A percentile compares a stretch with the other conserved stretches of the same genome.
phyloP scores from a whole-genome alignment of 1,140 invertebrate species.

The Drosophila hydei region DNA sequence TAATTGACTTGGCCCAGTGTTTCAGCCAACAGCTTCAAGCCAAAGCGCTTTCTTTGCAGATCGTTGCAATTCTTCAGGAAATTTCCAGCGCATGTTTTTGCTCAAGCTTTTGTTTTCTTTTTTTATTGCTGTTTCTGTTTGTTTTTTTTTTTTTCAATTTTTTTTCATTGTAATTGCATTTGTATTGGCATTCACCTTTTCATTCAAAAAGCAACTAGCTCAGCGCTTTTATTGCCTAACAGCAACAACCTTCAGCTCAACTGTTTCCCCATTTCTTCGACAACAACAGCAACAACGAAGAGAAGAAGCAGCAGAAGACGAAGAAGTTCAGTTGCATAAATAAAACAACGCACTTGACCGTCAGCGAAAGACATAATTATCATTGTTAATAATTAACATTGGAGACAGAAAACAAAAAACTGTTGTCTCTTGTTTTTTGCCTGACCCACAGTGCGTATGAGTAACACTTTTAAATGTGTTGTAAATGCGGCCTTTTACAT shows the following conservation, averaged over 20 bases:
- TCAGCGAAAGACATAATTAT: slow-evolving; percentile 47
- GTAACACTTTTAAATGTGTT: slow-evolving; percentile 20
- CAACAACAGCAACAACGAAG: slow-evolving; percentile 20
- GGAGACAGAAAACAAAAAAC: slow-evolving; percentile 22
- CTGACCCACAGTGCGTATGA: slow-evolving; percentile 62
- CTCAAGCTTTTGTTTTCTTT: neutral
- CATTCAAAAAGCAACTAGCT: slow-evolving; percentile 42
- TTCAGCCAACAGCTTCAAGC: neutral
- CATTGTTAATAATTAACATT: slow-evolving; percentile 47
- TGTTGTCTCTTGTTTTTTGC: slow-evolving; percentile 26
- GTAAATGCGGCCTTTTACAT: slow-evolving; percentile 53
- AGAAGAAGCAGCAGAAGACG: too few species aligned
- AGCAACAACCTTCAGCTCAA: slow-evolving; percentile 49
- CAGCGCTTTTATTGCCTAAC: slow-evolving; percentile 65
- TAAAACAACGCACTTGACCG: slow-evolving; percentile 46
- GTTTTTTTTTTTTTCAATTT: neutral
- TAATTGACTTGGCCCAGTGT: neutral
- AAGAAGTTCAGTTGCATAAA: slow-evolving; percentile 30
- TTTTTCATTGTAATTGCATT: slow-evolving; percentile 15
- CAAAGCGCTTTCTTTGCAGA: slow-evolving; percentile 4
- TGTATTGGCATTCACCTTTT: slow-evolving; percentile 67
- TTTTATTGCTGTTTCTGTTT: neutral
- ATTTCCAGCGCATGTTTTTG: slow-evolving; percentile 28
- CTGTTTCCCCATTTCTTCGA: slow-evolving; percentile 66
- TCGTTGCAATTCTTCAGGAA: slow-evolving; percentile 48